Conservation (phyloP, 1,140 invertebrate species). For the Orchesella cincta region DNA sequence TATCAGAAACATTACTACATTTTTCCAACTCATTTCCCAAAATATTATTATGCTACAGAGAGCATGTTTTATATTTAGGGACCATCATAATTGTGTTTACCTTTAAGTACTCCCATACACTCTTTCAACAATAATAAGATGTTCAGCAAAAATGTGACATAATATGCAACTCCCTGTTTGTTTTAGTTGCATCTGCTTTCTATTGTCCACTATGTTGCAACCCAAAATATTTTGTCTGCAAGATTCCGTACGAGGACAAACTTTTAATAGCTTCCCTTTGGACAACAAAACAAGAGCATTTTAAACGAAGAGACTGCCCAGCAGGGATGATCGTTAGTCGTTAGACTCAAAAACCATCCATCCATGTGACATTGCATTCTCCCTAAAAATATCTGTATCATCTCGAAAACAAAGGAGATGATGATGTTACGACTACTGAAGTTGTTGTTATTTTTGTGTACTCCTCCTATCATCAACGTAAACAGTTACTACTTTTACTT, state of each 20-base stretch:
- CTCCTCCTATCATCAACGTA: not conserved
- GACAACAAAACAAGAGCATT: not conserved
- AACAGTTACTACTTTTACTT: constrained; percentile 6
- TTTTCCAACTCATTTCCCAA: no score
- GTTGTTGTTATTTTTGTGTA: constrained; percentile 1
- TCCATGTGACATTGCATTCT: constrained; percentile 9
- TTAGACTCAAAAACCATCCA: constrained; percentile 9
- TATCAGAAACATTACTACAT: no score
- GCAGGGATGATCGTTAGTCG: constrained; percentile 26
- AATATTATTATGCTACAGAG: no score
- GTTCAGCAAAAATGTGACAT: no score
- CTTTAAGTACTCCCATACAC: no score
- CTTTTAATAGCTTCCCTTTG: constrained; percentile 20
- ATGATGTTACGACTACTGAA: not conserved
- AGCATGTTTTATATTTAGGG: no score
- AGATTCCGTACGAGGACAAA: not conserved
- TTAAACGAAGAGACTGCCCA: constrained; percentile 12
- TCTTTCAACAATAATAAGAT: no score
- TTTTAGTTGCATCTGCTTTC: no score
- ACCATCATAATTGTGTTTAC: no score
- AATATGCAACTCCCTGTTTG: no score
- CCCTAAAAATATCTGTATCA: constrained; percentile 23
- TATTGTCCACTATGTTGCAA: no score
- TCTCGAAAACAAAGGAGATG: not conserved
- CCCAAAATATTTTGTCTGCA: no score